These are phyloP conservation scores for Pseudorectes ferrugineus DNA, from an alignment of 2,113 vertebrate genomes.

Conservation along the genomic window DNA sequence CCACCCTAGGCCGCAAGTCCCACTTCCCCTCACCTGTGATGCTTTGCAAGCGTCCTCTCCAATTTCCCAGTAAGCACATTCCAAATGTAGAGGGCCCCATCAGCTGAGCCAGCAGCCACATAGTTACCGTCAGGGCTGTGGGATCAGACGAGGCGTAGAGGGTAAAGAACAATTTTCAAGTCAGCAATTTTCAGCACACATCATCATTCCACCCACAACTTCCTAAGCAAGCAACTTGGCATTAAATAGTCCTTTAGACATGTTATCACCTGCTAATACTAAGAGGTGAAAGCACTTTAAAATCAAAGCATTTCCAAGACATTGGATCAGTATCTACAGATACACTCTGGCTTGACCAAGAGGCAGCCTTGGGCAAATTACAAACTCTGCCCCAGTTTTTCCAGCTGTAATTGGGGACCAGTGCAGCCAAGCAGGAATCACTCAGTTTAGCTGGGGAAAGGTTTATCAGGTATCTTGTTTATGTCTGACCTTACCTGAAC, in stretches of 20 bases:
- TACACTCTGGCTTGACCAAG: neutral
- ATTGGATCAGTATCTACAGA: neutral
- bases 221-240: neutral
- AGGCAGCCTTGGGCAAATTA: neutral
- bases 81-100: slow-evolving; percentile 90
- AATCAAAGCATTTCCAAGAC: neutral
- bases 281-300: neutral
- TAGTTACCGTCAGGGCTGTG: slow-evolving; percentile 88
- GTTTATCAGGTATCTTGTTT: neutral
- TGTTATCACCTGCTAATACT: neutral
- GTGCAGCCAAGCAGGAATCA: neutral
- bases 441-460: neutral
- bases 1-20: rapidly evolving
- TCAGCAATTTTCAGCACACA: neutral
- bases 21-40: slow-evolving; percentile 82
- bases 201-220: neutral
- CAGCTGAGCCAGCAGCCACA: slow-evolving; percentile 88
- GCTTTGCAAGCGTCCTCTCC: slow-evolving; percentile 83
- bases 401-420: neutral
- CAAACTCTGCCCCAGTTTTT: neutral
- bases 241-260: neutral
- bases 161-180: neutral
- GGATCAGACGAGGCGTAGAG: neutral
- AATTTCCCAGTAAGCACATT: slow-evolving; percentile 89
- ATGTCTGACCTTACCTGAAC: slow-evolving; percentile 81